Evolutionary conservation across 92 coral and sea anemone species (phyloP).

Genomic region (Chrysogorgia sp.): DNA sequence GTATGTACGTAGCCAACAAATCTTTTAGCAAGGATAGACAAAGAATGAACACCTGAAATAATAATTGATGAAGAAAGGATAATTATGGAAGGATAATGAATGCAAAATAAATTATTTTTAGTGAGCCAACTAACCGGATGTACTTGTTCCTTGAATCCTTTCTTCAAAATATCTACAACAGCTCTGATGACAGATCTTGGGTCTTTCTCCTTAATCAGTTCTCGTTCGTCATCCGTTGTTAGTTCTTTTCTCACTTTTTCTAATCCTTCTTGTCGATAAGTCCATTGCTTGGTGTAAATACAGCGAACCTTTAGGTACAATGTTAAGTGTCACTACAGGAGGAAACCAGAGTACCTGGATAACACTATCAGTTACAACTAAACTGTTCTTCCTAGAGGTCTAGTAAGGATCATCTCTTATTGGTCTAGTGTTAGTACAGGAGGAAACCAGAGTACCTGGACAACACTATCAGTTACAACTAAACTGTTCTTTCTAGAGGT

Average conservation of each 20-base stretch:
- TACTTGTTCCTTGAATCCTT: conserved; percentile 91
- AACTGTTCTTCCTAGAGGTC: no score
- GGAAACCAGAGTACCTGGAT: no score
- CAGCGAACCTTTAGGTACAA: conserved; percentile 74
- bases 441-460: no score
- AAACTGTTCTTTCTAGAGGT: no score
- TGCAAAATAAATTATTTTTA: not conserved
- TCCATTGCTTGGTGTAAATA: conserved; percentile 95
- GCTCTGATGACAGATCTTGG: conserved; percentile 81
- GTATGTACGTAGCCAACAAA: conserved; percentile 71
- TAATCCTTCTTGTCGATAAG: conserved; percentile 90
- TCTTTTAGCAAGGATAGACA: conserved; percentile 70
- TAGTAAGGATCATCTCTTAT: no score
- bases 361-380: no score
- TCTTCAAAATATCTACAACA: conserved; percentile 75
- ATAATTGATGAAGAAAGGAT: not conserved
- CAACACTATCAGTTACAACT: no score
- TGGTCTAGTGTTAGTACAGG: no score
- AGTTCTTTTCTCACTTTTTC: conserved; percentile 75
- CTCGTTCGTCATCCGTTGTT: conserved; percentile 67
- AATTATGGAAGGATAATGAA: not conserved
- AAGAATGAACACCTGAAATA: conserved; percentile 70
- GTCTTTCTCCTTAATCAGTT: conserved; percentile 78
- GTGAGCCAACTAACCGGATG: conserved; percentile 69
- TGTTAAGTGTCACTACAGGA: no score